Conservation (phyloP, 37 sponge, comb jelly and placozoan genomes). For the Ianthella basta region DNA sequence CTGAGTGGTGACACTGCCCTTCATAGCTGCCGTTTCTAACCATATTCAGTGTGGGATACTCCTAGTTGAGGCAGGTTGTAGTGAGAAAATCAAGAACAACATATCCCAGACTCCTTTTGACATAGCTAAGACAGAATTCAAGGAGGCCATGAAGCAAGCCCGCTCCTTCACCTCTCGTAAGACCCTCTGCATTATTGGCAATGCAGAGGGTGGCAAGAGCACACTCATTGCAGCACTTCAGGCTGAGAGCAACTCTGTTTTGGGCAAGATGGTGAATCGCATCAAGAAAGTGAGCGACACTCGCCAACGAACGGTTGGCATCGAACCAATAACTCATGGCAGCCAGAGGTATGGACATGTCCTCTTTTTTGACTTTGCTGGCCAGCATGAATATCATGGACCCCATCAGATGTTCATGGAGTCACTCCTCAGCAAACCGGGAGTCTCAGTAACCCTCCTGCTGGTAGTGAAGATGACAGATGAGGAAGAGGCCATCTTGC, state of each 20-base stretch:
- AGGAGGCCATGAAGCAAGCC: not conserved
- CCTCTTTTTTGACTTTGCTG: conserved; percentile 19
- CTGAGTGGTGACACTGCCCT: not conserved
- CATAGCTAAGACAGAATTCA: not conserved
- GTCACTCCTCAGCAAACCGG: not conserved
- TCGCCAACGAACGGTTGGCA: conserved; percentile 14
- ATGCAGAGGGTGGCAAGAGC: conserved; percentile 23
- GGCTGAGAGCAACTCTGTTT: not conserved
- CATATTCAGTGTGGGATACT: conserved; percentile 16
- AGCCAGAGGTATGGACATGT: conserved; percentile 16
- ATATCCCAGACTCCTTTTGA: not conserved
- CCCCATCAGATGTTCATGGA: conserved; percentile 21
- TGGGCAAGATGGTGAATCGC: not conserved
- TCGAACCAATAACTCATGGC: not conserved
- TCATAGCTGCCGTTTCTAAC: not conserved
- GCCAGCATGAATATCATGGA: conserved; percentile 23
- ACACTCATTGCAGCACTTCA: conserved; percentile 9
- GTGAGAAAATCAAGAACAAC: not conserved
- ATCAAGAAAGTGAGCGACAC: not conserved
- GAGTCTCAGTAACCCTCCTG: not conserved
- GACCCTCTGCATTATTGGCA: conserved; percentile 13
- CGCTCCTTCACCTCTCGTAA: not conserved
- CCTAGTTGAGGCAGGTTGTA: conserved; percentile 6
- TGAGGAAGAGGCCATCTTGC: not conserved
- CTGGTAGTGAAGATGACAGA: conserved; percentile 18